Percentiles rank a stretch among this genome's conserved stretches.
Evolutionary conservation across 2,797 vertebrate species (phyloP).

Genomic region (Crenuchus spilurus): DNA sequence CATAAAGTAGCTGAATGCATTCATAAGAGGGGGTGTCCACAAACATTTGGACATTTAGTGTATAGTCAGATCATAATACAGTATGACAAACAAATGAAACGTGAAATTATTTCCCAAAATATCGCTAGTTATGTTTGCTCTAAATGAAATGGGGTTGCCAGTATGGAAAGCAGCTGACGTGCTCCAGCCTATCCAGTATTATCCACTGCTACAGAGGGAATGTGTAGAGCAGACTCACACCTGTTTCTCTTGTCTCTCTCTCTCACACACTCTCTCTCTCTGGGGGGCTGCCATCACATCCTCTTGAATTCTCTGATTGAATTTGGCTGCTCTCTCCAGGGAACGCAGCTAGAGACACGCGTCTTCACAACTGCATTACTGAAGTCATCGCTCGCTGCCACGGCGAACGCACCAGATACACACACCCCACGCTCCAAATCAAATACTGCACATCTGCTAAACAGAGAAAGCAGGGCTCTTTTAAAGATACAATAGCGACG

Average conservation of each 20-base stretch:
- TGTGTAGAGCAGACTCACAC: not conserved
- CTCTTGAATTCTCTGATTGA: slow-evolving; percentile 40
- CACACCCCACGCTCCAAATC: slow-evolving; percentile 6
- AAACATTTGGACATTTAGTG: no score
- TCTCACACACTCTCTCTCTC: slow-evolving; percentile 12
- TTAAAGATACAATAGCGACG: not conserved
- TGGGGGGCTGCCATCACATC: slow-evolving; percentile 12
- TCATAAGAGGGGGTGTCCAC: no score
- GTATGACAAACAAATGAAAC: slow-evolving; percentile 3
- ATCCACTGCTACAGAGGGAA: not conserved
- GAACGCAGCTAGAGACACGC: not conserved
- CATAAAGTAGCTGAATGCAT: no score
- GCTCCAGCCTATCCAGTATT: not conserved
- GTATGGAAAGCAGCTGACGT: not conserved
- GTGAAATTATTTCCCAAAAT: slow-evolving; percentile 1
- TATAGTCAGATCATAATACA: not conserved
- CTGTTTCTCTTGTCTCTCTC: not conserved
- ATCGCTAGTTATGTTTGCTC: not conserved
- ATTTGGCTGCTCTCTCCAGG: slow-evolving; percentile 31
- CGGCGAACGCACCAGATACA: slow-evolving; percentile 1
- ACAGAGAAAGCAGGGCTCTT: not conserved
- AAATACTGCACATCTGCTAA: slow-evolving; percentile 7
- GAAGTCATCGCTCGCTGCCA: slow-evolving; percentile 20
- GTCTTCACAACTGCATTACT: slow-evolving; percentile 37
- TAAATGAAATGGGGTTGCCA: not conserved